These are phyloP conservation scores for Ganaspis sp. DNA, from an alignment of 1,140 invertebrate genomes.

Conservation along the genomic window DNA sequence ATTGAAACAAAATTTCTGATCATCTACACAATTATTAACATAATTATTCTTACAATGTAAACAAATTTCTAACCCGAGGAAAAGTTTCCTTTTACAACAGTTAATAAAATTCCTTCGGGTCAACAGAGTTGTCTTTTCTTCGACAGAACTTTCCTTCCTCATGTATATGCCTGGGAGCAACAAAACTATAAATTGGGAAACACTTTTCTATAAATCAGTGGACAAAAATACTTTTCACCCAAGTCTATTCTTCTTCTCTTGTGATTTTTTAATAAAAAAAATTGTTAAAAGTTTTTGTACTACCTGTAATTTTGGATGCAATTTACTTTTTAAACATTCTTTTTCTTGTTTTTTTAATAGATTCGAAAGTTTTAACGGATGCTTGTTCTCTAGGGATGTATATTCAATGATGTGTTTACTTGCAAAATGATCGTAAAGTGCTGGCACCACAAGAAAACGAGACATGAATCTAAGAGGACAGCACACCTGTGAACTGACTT, in stretches of 20 bases:
- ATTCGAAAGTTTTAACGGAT: background rate
- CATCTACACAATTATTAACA: background rate
- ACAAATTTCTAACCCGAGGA: background rate
- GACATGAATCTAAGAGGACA: conserved; percentile 16
- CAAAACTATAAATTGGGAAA: conserved; percentile 8
- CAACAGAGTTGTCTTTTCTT: conserved; percentile 9
- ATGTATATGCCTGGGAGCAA: background rate
- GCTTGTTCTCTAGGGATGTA: background rate
- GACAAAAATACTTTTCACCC: background rate
- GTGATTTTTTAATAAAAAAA: background rate
- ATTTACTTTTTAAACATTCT: background rate
- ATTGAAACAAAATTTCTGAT: too few relatives aligned
- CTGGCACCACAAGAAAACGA: background rate
- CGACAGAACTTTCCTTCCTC: background rate
- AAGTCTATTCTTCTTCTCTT: background rate
- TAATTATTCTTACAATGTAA: background rate
- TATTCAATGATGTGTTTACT: background rate
- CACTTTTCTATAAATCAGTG: background rate
- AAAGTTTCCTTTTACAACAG: background rate
- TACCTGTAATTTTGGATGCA: too few relatives aligned
- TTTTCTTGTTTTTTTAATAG: background rate
- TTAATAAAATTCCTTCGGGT: conserved; percentile 5
- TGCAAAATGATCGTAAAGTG: conserved; percentile 18
- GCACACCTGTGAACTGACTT: conserved; percentile 2
- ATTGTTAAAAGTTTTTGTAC: too few relatives aligned